Percentiles rank a stretch among this genome's conserved stretches.
phyloP scores from a whole-genome alignment of 2,113 vertebrate genomes.

The Centropus unirufus region DNA sequence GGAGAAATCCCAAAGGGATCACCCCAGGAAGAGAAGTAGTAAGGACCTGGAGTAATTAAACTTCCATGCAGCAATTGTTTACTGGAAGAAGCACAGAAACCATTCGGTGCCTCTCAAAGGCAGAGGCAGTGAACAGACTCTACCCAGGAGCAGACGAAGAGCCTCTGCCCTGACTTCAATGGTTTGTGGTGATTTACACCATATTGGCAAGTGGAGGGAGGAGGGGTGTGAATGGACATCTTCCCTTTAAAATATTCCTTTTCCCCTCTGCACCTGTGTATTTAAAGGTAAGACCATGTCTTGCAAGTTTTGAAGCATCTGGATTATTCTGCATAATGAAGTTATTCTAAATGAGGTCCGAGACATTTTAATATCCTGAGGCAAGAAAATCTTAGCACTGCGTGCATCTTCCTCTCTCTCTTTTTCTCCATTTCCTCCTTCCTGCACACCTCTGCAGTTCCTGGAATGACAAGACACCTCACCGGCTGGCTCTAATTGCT shows the following conservation, averaged over 20 bases:
- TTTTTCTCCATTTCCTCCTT: conserved; percentile 20
- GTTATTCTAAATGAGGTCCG: conserved; percentile 56
- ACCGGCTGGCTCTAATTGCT: conserved; percentile 43
- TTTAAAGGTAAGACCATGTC: conserved; percentile 21
- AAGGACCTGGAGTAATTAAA: conserved; percentile 40
- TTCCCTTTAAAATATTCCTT: conserved; percentile 46
- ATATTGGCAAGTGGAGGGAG: not conserved
- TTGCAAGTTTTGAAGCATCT: conserved; percentile 68
- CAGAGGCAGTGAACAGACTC: not conserved
- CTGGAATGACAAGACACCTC: conserved; percentile 40
- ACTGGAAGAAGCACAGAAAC: conserved; percentile 27
- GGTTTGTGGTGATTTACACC: conserved; percentile 3
- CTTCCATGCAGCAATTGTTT: conserved; percentile 22
- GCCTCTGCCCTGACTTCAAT: not conserved
- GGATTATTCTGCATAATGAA: conserved; percentile 41
- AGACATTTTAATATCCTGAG: conserved; percentile 64
- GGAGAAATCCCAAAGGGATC: conserved; percentile 26
- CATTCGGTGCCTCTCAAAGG: not conserved
- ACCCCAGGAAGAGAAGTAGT: not conserved
- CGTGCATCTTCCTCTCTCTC: conserved; percentile 18
- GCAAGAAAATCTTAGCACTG: conserved; percentile 26
- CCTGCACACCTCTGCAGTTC: conserved; percentile 48
- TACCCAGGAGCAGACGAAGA: not conserved
- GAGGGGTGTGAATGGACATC: not conserved
- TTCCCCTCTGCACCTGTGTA: not conserved